Evolutionary conservation across 30 jellyfish, hydroid and myxozoan species (phyloP).

Genomic region (Hydra vulgaris): DNA sequence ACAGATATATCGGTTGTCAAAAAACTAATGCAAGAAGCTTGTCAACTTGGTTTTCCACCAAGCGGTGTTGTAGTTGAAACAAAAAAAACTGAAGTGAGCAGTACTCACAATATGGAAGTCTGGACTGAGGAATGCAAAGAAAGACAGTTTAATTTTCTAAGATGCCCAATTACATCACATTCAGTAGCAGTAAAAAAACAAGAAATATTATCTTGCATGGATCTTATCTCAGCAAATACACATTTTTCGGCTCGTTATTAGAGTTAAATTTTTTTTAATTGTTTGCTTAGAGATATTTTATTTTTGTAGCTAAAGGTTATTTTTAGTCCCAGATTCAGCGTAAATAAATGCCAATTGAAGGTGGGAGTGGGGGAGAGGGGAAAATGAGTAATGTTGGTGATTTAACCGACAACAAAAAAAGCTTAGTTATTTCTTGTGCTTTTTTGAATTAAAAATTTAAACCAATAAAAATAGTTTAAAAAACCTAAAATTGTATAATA

Average conservation of each 20-base stretch:
- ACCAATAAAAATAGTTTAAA: too few relatives aligned
- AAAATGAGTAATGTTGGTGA: too few relatives aligned
- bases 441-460: too few relatives aligned
- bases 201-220: constrained; percentile 6
- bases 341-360: too few relatives aligned
- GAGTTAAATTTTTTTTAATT: too few relatives aligned
- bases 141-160: neutral
- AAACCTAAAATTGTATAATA: too few relatives aligned
- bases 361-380: too few relatives aligned
- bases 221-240: constrained; percentile 4
- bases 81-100: constrained; percentile 5
- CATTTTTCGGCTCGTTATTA: constrained; percentile 1
- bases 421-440: too few relatives aligned
- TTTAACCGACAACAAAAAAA: too few relatives aligned
- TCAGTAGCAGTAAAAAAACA: neutral
- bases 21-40: neutral
- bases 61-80: constrained; percentile 54
- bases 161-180: constrained; percentile 6
- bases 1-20: neutral
- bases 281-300: too few relatives aligned
- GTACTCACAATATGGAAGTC: neutral
- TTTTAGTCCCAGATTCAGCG: too few relatives aligned
- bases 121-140: constrained; percentile 10
- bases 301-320: too few relatives aligned
- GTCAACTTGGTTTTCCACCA: constrained; percentile 45